phyloP scores from a whole-genome alignment of 2,113 vertebrate genomes.

The Toxotes chatareus region DNA sequence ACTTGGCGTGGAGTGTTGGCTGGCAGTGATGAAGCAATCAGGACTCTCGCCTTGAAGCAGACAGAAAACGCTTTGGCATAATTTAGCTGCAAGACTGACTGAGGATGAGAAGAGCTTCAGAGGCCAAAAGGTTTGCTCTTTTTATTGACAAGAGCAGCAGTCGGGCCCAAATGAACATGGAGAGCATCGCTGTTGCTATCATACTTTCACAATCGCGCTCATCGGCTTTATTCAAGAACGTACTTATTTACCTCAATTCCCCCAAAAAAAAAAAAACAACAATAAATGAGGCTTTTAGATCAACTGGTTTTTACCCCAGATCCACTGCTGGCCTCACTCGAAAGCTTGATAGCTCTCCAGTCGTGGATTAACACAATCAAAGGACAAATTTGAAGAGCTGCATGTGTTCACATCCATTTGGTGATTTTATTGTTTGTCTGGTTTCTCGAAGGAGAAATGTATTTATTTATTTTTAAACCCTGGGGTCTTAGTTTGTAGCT shows the following conservation, averaged over 20 bases:
- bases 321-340: not conserved
- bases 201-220: not conserved
- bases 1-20: slow-evolving; percentile 64
- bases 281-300: not conserved
- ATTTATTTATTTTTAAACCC: not conserved
- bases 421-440: not conserved
- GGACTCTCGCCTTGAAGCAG: slow-evolving; percentile 63
- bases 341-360: not conserved
- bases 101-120: slow-evolving; percentile 46
- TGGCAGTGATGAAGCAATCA: slow-evolving; percentile 78
- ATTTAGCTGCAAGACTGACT: slow-evolving; percentile 57
- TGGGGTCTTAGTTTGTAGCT: not conserved
- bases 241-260: slow-evolving; percentile 14
- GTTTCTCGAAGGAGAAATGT: not conserved
- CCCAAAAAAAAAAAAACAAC: not conserved
- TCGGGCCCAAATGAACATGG: slow-evolving; percentile 18
- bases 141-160: slow-evolving; percentile 38
- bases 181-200: not conserved
- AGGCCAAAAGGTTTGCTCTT: slow-evolving; percentile 45
- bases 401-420: slow-evolving; percentile 36
- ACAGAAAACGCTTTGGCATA: slow-evolving; percentile 68
- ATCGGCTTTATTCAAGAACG: not conserved
- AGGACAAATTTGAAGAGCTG: slow-evolving; percentile 4
- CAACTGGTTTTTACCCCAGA: slow-evolving; percentile 15
- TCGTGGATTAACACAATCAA: slow-evolving; percentile 20